These are phyloP conservation scores for Chloropsis cyanopogon DNA, from an alignment of 2,113 vertebrate genomes.

Conservation along the genomic window DNA sequence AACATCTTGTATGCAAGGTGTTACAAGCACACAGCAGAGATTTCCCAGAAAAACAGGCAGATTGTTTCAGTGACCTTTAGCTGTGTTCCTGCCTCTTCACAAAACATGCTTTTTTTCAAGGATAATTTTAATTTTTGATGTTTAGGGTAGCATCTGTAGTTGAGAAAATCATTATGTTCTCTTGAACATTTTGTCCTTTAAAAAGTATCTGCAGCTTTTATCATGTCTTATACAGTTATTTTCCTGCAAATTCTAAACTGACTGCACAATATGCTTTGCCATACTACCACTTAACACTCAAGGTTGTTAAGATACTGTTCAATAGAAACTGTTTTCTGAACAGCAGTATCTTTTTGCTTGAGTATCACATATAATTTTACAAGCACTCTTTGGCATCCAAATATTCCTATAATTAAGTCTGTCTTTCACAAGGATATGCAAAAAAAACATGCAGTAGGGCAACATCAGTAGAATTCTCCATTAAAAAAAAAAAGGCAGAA, in stretches of 20 bases:
- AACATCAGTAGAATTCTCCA: not conserved
- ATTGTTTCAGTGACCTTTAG: conserved; percentile 58
- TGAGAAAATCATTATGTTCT: conserved; percentile 14
- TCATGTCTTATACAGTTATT: not conserved
- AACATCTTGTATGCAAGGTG: conserved; percentile 65
- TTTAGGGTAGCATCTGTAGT: conserved; percentile 38
- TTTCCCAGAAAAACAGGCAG: conserved; percentile 49
- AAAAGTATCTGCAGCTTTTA: not conserved
- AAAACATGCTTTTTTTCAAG: not conserved
- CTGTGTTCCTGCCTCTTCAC: not conserved
- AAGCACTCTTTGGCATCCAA: not conserved
- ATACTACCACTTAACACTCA: not conserved
- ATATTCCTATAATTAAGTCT: not conserved
- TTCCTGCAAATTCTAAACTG: not conserved
- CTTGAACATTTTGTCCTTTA: not conserved
- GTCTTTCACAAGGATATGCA: not conserved
- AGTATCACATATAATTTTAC: not conserved
- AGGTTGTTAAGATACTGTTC: not conserved
- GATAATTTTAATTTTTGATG: conserved; percentile 38
- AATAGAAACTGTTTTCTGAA: not conserved
- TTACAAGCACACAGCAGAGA: conserved; percentile 11
- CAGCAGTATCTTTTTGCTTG: not conserved
- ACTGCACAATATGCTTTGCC: not conserved
- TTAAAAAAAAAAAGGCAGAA: not conserved
- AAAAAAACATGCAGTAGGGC: not conserved